Base-by-base conservation (phyloP, 2,113 vertebrate species). In the Rousettus leschenaultii region DNA sequence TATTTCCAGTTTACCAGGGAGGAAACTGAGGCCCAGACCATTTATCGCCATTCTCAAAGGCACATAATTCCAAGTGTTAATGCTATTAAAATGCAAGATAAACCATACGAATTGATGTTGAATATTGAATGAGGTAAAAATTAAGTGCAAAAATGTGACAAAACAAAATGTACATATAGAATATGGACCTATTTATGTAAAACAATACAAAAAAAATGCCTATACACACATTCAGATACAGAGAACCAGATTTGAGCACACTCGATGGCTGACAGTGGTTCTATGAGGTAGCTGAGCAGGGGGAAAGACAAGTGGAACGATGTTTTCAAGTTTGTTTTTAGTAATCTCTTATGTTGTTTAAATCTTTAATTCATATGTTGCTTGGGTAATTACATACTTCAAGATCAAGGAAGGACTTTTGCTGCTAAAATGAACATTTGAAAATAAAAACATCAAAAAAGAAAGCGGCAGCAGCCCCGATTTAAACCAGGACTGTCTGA, bases 381-480 rank as follows among this genome's bases (percentile, higher is more conserved):
- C 38, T 96, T 92, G 48, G 26, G 21, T 97, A 82, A 63, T 94
- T 94, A 82, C 6, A 57, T 22, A 55, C 75, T 70, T 94, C 89
- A 70, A 80, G 43, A 87, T 55, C 15, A 79, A 14, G 55, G 89
- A 75, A 91, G 71, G 35, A 57, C 57, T 83, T 93, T 63, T 61
- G 71, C 38, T 95, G 45, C 51, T 55, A 40, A 86, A n/a, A 3
- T 68, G 78, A 86, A 74, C 28, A 57, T 73, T 84, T 90, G 65
- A 71, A 94, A 94, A 78, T 28, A 53, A 68, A 79, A 92, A 80
- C 13, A 55, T 68, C 18, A 26, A 38, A 80, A 71, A 43, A 28
- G 28, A 70, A 30, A 89, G 66, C 75, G 59, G 10, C 71, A 13
- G 45, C 57, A 85, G 24, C 11, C 79, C 33, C 77, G 70, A 84